Base-by-base conservation (phyloP, 2,888 invertebrate species). In the Xylota segnis region DNA sequence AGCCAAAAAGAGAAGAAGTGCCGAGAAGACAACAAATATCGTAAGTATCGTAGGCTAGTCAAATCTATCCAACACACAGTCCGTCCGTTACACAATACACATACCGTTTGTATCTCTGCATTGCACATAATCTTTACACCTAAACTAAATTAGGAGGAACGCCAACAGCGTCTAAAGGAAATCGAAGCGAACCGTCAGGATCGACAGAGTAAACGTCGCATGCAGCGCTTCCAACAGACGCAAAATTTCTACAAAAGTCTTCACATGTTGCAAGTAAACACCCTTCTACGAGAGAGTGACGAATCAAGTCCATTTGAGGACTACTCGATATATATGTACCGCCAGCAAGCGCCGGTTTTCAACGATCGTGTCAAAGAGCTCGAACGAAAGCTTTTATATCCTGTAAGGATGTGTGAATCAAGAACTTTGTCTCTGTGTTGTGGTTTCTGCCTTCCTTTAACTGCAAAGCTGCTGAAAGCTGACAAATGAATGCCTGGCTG, bases 241-340 rank as follows among this genome's bases (percentile, higher is more conserved):
- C 95, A 96, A 88, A 96, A 96, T 90, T 97, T 97, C 92, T 93
- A 95, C 92, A 97, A 96, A 92, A 97, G 97, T 91, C 94, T 97
- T 93, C 96, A 96, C 92, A 96, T 97, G 96, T 92, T 97, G 89
- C 96, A 96, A 89, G 95, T 95, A 2, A 97, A 96, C 91, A 95
- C 95, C 59, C 89, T 92, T 27, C 86, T 92, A 77, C 94, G 95
- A 83, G 92, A 94, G 88, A 94, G 95, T 32, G 93, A 95, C 34
- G 93, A 93, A 4, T 93, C 93, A 71, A 92, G 93, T 87, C 95
- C 96, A 81, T 94, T 96, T 90, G 96, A 97, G 92, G 96, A 97
- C 93, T 96, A 97, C 93, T 96, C 96, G 29, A 94, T 97, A 90
- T 96, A 96, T 92, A 94, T 97, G 90, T 97, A 97, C 92, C 94